Evolutionary conservation across 2,888 invertebrate species (phyloP), one percentile per base, ranked within the genome.

Genomic region (Muscina levida): DNA sequence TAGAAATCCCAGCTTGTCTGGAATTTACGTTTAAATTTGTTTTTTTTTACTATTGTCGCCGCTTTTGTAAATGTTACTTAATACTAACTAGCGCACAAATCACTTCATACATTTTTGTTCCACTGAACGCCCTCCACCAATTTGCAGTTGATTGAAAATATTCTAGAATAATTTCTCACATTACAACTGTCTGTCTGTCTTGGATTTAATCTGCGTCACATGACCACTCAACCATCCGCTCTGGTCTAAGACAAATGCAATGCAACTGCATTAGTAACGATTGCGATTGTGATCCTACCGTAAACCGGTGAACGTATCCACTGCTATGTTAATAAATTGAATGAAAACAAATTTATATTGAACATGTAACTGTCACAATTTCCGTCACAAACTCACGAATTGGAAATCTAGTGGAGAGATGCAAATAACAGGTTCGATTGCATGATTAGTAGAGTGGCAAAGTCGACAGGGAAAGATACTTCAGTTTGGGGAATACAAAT

Each of bases 161-260:
- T 62, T 59, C 59, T 59, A 37, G 59, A 59, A 39, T 39, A 39
- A 19, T 62, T 17, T 17, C 37, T 39, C 39, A 39, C 31, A 19
- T 59, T 39, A 39, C 37, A 19, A 48, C 19, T 48, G 15, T 4
- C n/a, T n/a, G n/a, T n/a, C n/a, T n/a, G n/a, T n/a, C n/a, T n/a
- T 48, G 17, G 1, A 48, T 48, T 17, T 48, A 48, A 62, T 62
- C 15, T 62, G 22, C 62, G 42, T 62, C 62, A 62, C 62, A 62
- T 62, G 62, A 62, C 42, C 22, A 62, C 62, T 53, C 3, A 3
- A 31, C 31, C 31, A 31, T 5, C 8, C 31, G n/a, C n/a, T n/a
- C n/a, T n/a, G n/a, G n/a, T n/a, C n/a, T n/a, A n/a, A n/a, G n/a
- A n/a, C n/a, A n/a, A n/a, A n/a, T n/a, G n/a, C n/a, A n/a, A n/a